phyloP scores from a whole-genome alignment of 2,797 vertebrate species.

The Choloepus didactylus region DNA sequence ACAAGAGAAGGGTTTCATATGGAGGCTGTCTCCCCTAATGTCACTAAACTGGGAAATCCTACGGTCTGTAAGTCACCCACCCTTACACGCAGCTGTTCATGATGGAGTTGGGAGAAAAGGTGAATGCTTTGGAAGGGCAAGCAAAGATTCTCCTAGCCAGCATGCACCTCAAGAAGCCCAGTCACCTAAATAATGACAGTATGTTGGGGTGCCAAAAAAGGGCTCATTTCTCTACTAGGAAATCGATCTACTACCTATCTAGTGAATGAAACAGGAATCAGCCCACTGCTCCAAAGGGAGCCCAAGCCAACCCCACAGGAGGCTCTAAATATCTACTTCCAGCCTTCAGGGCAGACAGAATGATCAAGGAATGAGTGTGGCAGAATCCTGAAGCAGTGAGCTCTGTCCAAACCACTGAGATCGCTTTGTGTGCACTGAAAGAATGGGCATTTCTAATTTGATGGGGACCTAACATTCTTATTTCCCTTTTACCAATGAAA shows the following conservation, averaged over 20 bases:
- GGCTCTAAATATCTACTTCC: not conserved
- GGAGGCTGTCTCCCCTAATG: slow-evolving; percentile 36
- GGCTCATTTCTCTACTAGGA: not conserved
- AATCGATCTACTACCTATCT: not conserved
- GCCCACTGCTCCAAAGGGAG: not conserved
- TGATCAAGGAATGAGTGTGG: not conserved
- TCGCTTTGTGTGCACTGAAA: slow-evolving; percentile 44
- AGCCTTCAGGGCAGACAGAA: not conserved
- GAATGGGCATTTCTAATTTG: not conserved
- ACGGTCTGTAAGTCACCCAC: not conserved
- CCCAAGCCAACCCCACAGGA: not conserved
- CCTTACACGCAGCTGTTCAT: not conserved
- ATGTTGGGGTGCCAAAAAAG: not conserved
- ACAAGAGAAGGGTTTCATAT: slow-evolving; percentile 60
- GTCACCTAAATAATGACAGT: not conserved
- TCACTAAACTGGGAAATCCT: slow-evolving; percentile 50
- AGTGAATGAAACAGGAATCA: not conserved
- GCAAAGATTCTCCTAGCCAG: not conserved
- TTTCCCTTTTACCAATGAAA: slow-evolving; percentile 64
- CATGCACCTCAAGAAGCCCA: not conserved
- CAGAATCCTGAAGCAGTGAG: not conserved
- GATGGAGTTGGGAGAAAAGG: slow-evolving; percentile 7
- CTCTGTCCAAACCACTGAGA: not conserved
- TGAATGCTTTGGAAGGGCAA: not conserved
- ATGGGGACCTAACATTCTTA: slow-evolving; percentile 39